These are phyloP conservation scores for Gisinianus flammeolus DNA, from an alignment of 2,888 invertebrate species.

Conservation along the genomic window DNA sequence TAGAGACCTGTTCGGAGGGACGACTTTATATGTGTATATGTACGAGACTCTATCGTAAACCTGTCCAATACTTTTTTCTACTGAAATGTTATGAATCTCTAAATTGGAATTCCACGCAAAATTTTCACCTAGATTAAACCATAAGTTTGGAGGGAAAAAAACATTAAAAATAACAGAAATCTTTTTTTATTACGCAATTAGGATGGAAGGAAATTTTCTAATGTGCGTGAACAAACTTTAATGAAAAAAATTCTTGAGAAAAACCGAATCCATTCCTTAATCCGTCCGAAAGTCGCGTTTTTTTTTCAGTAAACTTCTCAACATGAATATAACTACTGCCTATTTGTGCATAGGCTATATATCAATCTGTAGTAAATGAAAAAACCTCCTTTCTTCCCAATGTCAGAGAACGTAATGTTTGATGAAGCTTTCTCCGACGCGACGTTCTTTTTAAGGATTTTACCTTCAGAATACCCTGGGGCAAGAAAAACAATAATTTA, in stretches of 20 bases:
- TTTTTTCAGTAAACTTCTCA: too few relatives aligned
- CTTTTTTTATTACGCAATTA: slow-evolving; percentile 8
- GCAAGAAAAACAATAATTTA: too few relatives aligned
- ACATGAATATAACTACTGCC: too few relatives aligned
- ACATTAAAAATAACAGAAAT: slow-evolving; percentile 2
- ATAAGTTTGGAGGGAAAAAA: slow-evolving; percentile 23
- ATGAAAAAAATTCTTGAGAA: background rate
- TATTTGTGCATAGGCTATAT: too few relatives aligned
- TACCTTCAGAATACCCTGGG: too few relatives aligned
- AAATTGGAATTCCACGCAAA: slow-evolving; percentile 32
- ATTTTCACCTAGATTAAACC: slow-evolving; percentile 36
- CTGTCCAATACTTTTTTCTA: slow-evolving; percentile 26
- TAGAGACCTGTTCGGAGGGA: background rate
- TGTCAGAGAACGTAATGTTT: too few relatives aligned
- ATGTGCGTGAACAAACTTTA: background rate
- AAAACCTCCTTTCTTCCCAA: too few relatives aligned
- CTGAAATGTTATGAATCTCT: slow-evolving; percentile 36
- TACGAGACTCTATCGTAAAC: slow-evolving; percentile 11
- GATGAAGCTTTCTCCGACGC: too few relatives aligned
- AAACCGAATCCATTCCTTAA: too few relatives aligned
- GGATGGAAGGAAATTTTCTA: background rate
- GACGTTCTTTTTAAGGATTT: too few relatives aligned
- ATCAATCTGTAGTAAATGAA: too few relatives aligned
- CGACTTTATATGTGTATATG: background rate
- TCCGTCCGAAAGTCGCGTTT: too few relatives aligned